phyloP scores from a whole-genome alignment of 2,113 vertebrate genomes.

The Ammodytes marinus region DNA sequence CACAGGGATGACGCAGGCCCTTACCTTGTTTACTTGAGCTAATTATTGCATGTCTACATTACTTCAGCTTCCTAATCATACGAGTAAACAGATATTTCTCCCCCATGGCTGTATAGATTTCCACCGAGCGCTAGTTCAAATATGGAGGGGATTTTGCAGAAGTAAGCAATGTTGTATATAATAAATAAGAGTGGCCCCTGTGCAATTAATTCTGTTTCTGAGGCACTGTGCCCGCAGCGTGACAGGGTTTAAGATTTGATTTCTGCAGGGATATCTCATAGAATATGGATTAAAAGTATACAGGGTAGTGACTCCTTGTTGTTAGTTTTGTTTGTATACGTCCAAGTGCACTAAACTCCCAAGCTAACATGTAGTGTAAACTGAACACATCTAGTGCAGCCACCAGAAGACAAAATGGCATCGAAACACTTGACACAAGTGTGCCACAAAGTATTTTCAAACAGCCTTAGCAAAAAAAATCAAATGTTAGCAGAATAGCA shows the following conservation, averaged over 20 bases:
- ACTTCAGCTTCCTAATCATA: conserved; percentile 22
- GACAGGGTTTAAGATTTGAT: conserved; percentile 4
- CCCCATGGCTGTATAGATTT: conserved; percentile 30
- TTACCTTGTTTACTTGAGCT: conserved; percentile 31
- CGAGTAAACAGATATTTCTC: conserved; percentile 43
- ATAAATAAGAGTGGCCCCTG: conserved; percentile 23
- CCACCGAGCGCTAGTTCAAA: conserved; percentile 29
- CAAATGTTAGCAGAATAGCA: conserved; percentile 60
- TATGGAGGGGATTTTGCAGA: conserved; percentile 30
- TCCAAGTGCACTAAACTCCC: not conserved
- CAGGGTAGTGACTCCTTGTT: not conserved
- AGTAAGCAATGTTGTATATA: conserved; percentile 42
- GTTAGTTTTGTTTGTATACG: not conserved
- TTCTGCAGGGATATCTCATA: not conserved
- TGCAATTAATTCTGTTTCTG: not conserved
- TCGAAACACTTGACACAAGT: conserved; percentile 49
- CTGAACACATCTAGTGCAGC: not conserved
- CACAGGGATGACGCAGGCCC: not conserved
- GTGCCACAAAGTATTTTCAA: conserved; percentile 45
- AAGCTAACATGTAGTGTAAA: not conserved
- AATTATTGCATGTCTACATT: conserved; percentile 46
- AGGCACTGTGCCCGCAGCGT: conserved; percentile 1
- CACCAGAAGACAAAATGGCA: not conserved
- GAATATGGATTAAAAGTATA: not conserved
- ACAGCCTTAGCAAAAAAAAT: conserved; percentile 60